Conservation (phyloP, 1,140 invertebrate genomes). For the Zaprionus africanus region DNA sequence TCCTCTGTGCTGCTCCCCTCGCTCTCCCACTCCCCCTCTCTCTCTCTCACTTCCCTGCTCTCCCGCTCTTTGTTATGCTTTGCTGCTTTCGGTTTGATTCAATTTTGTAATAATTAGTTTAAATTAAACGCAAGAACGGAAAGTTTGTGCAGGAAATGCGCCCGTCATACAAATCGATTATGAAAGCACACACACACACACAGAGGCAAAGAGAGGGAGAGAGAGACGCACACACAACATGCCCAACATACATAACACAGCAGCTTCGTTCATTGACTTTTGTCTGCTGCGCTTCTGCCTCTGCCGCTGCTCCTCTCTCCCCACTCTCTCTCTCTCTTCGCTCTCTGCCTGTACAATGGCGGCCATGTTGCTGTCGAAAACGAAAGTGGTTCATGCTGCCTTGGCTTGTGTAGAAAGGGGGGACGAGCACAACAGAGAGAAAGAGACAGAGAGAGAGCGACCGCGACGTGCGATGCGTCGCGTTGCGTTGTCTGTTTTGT, state of each 20-base stretch:
- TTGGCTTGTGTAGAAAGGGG: conserved; percentile 5
- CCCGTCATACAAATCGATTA: conserved; percentile 51
- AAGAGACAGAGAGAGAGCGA: not conserved
- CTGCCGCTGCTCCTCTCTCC: conserved; percentile 33
- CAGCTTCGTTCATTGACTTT: conserved; percentile 74
- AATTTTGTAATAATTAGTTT: conserved; percentile 81
- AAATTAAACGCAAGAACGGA: conserved; percentile 69
- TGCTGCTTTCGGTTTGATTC: conserved; percentile 50
- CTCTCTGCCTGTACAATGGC: conserved; percentile 16
- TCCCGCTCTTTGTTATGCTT: conserved; percentile 20
- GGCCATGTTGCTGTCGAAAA: conserved; percentile 61
- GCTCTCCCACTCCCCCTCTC: not conserved
- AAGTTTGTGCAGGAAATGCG: conserved; percentile 72
- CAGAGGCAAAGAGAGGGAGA: conserved; percentile 9
- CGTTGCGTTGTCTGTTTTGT: conserved; percentile 48
- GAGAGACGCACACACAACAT: not conserved
- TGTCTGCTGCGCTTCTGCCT: conserved; percentile 37
- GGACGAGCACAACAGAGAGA: not conserved
- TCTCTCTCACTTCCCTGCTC: not conserved
- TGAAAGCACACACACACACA: conserved; percentile 57
- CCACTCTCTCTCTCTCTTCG: conserved; percentile 12
- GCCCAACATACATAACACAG: conserved; percentile 19
- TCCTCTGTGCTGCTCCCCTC: not conserved
- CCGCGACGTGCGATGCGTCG: not conserved
- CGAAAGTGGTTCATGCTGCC: conserved; percentile 74